Conservation (phyloP, 2,113 vertebrate genomes). For the Carassius carassius region DNA sequence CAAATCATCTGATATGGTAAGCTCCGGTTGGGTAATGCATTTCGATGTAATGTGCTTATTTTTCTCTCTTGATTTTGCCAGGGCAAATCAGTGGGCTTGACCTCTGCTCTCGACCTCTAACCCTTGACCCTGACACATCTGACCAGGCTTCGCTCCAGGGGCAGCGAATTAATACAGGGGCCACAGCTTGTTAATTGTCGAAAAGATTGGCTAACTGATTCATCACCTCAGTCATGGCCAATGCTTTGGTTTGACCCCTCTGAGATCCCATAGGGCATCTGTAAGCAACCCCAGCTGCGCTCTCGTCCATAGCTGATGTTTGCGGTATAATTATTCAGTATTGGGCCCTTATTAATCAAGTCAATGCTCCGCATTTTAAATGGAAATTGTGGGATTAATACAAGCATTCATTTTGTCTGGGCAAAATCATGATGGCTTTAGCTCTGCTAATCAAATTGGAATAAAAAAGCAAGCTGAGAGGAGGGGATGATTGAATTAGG, state of each 20-base stretch:
- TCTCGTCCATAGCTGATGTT: conserved; percentile 88
- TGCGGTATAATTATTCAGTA: conserved; percentile 98
- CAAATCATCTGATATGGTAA: conserved; percentile 63
- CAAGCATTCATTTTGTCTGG: conserved; percentile 98
- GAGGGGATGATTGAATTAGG: conserved; percentile 95
- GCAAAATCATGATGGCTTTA: conserved; percentile 98
- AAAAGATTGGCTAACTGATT: conserved; percentile 96
- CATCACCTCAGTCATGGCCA: conserved; percentile 99
- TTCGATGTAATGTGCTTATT: conserved; percentile 66
- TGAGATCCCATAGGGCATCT: conserved; percentile 91
- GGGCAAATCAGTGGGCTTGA: conserved; percentile 85
- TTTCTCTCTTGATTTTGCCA: conserved; percentile 70
- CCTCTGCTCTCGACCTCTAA: conserved; percentile 90
- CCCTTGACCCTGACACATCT: conserved; percentile 95
- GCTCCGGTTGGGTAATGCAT: conserved; percentile 29
- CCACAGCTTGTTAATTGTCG: conserved; percentile 96
- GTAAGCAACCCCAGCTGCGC: conserved; percentile 95
- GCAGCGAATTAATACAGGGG: conserved; percentile 97
- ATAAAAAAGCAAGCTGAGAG: conserved; percentile 91
- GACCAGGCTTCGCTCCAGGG: conserved; percentile 96
- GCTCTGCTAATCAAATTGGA: conserved; percentile 95
- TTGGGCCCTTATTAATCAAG: conserved; percentile 99
- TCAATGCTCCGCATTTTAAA: conserved; percentile 98
- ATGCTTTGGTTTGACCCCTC: conserved; percentile 95
- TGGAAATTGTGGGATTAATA: conserved; percentile 99